Conservation (phyloP, 2,888 invertebrate species). For the Drosophila dives region DNA sequence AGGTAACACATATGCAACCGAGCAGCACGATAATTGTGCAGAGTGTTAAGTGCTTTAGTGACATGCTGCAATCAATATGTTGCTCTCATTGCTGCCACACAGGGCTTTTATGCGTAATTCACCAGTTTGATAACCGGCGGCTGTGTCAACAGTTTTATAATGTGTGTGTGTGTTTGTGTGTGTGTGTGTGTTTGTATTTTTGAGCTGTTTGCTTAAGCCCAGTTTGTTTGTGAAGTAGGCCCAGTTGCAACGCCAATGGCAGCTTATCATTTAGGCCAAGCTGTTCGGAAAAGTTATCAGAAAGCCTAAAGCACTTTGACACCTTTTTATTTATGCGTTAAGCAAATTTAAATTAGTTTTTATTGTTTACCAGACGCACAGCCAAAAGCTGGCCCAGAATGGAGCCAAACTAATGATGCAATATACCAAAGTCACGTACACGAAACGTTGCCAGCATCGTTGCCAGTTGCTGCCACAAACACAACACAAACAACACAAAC, state of each 20-base stretch:
- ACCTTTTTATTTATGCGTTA: slow-evolving; percentile 73
- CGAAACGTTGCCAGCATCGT: slow-evolving; percentile 52
- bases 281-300: slow-evolving; percentile 45
- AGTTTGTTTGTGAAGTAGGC: slow-evolving; percentile 43
- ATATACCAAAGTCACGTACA: slow-evolving; percentile 72
- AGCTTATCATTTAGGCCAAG: slow-evolving; percentile 42
- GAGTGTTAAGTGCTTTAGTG: slow-evolving; percentile 55
- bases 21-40: slow-evolving; percentile 54
- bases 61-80: slow-evolving; percentile 57
- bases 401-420: slow-evolving; percentile 70
- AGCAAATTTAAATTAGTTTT: slow-evolving; percentile 80
- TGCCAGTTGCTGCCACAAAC: slow-evolving; percentile 59
- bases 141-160: slow-evolving; percentile 51
- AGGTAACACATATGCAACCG: slow-evolving; percentile 23
- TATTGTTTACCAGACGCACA: slow-evolving; percentile 63
- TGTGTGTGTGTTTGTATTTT: background rate
- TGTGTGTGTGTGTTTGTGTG: slow-evolving; percentile 28
- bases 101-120: slow-evolving; percentile 52
- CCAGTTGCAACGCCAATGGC: slow-evolving; percentile 42
- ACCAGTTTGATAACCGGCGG: slow-evolving; percentile 23
- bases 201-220: slow-evolving; percentile 15
- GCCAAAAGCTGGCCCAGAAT: slow-evolving; percentile 27
- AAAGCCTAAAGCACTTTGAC: slow-evolving; percentile 65
- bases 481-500: slow-evolving; percentile 23
- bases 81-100: slow-evolving; percentile 18